A percentile compares a stretch with the other conserved stretches of the same genome.
Evolutionary conservation across 64 coral and sea anemone genomes (phyloP).

Genomic region (Astreopora myriophthalma): DNA sequence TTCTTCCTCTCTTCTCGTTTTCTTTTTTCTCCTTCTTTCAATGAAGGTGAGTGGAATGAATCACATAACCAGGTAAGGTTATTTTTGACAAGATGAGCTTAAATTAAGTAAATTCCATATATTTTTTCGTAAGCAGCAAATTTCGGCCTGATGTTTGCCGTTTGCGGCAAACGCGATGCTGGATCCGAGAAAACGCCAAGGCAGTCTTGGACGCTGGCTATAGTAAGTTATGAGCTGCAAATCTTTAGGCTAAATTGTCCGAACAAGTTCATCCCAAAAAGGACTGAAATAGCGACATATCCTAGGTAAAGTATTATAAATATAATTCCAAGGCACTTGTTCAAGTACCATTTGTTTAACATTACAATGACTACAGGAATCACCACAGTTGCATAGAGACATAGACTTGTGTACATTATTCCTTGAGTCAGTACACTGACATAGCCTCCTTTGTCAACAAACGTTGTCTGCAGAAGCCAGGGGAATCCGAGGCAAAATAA

Average conservation of each 20-base stretch:
- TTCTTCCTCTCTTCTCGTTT: too few relatives aligned
- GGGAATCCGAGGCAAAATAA: slow-evolving; percentile 83
- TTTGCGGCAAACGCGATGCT: too few relatives aligned
- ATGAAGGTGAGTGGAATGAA: too few relatives aligned
- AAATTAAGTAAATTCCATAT: too few relatives aligned
- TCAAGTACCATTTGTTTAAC: slow-evolving; percentile 76
- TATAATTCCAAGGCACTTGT: slow-evolving; percentile 64
- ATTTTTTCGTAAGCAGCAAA: too few relatives aligned
- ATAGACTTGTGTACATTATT: slow-evolving; percentile 76
- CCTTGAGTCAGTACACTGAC: slow-evolving; percentile 65
- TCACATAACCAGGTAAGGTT: too few relatives aligned
- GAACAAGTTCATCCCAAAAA: slow-evolving; percentile 87
- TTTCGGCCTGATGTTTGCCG: too few relatives aligned
- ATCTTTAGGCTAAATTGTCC: slow-evolving; percentile 62
- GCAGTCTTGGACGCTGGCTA: not conserved
- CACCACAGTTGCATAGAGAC: slow-evolving; percentile 72
- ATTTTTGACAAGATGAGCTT: too few relatives aligned
- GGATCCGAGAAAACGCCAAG: too few relatives aligned
- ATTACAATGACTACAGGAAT: slow-evolving; percentile 61
- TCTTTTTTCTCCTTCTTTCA: too few relatives aligned
- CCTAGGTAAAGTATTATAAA: slow-evolving; percentile 72
- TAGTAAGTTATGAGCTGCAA: not conserved
- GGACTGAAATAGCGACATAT: slow-evolving; percentile 72
- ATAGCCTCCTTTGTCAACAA: slow-evolving; percentile 14
- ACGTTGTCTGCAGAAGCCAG: slow-evolving; percentile 81